Base-by-base conservation (phyloP, 2,888 invertebrate species). In the Geophilus truncorum region DNA sequence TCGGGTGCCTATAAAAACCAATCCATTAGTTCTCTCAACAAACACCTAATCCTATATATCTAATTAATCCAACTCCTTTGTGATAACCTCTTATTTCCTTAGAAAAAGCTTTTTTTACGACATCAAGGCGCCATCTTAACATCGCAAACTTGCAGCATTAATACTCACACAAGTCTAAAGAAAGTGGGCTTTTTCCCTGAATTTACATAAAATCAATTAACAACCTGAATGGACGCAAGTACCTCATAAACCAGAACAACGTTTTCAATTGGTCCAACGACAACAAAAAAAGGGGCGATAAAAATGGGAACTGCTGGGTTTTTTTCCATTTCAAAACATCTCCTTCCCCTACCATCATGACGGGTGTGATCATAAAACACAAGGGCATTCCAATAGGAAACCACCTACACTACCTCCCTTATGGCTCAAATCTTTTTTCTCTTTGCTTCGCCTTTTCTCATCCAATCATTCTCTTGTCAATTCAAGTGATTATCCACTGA, bases 121-220 rank as follows among this genome's bases (percentile, higher is more conserved):
- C 62, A 25, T 23, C 28, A 28, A 25, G 62, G 28, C 62, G 62
- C 25, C 23, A 62, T 23, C 23, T 62, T 62, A 6, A 62, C 23
- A 25, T 45, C 25, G 57, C 3, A 57, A 57, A 57, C 9, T 62
- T 62, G 6, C 1, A 40, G 9, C 45, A 45, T 45, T 45, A 45
- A 45, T 45, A 45, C 45, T 40, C n/a, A 3, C 40, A 40, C 7
- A 45, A 6, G 12, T 18, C 45, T n/a, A 45, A 45, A 25, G 10
- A 25, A 62, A 25, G 1, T 0, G 7, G 25, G 25, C 2, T 12
- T 62, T 62, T 25, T 23, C 15, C 3, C 9, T 15, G 62, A 62
- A 62, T 62, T 62, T 62, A 62, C 62, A 62, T 62, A 62, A 62
- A 62, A 62, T 62, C 62, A 62, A 62, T 62, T 62, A 62, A 62